phyloP scores from a whole-genome alignment of 2,888 invertebrate genomes.

The Nomada flava region DNA sequence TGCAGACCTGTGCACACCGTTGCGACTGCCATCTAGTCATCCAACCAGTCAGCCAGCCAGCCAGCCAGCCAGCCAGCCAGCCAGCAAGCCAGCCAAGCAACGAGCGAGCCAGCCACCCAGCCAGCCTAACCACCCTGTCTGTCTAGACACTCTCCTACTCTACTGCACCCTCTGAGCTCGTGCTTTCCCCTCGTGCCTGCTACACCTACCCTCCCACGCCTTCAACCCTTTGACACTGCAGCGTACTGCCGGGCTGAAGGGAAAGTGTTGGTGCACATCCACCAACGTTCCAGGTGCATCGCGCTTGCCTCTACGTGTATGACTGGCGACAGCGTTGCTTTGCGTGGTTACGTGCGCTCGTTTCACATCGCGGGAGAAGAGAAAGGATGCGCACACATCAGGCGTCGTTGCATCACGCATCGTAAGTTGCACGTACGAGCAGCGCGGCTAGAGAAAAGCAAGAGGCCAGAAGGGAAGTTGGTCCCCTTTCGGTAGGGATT shows the following conservation, averaged over 20 bases:
- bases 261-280: constrained; percentile 62
- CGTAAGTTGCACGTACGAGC: constrained; percentile 75
- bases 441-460: constrained; percentile 55
- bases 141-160: constrained; percentile 83
- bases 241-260: constrained; percentile 49
- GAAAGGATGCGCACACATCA: constrained; percentile 71
- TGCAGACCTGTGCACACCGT: constrained; percentile 65
- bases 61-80: constrained; percentile 56
- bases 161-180: constrained; percentile 79
- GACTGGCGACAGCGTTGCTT: constrained; percentile 41
- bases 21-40: constrained; percentile 73
- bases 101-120: constrained; percentile 71
- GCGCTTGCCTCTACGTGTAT: constrained; percentile 32
- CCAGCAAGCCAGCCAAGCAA: constrained; percentile 65
- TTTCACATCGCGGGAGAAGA: constrained; percentile 47
- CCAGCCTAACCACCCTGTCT: constrained; percentile 79
- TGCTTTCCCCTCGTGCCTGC: constrained; percentile 65
- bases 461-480: constrained; percentile 54
- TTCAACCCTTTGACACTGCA: constrained; percentile 77
- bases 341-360: constrained; percentile 47
- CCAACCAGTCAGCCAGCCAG: constrained; percentile 69
- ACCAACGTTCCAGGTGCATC: constrained; percentile 54
- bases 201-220: constrained; percentile 73
- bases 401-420: constrained; percentile 74
- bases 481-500: constrained; percentile 66